phyloP scores from a whole-genome alignment of 2,113 vertebrate species.

The Gymnorhina tibicen region DNA sequence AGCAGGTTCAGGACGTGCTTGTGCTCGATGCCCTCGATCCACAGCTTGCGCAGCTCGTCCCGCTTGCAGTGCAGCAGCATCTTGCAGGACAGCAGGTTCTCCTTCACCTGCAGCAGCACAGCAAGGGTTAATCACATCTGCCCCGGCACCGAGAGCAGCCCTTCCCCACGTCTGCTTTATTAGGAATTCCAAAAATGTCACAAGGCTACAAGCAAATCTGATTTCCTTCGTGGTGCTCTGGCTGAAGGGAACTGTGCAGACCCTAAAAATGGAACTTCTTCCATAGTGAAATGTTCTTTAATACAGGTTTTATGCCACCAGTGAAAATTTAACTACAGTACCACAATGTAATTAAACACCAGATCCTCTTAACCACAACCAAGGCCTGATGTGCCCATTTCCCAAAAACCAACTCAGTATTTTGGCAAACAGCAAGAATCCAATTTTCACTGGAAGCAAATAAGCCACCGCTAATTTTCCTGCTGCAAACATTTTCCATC shows the following conservation, averaged over 20 bases:
- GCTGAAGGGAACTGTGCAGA: accelerated
- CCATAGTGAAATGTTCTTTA: background rate
- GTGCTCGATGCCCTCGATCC: slow-evolving; percentile 98
- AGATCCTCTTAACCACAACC: background rate
- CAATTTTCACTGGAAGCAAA: background rate
- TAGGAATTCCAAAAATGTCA: background rate
- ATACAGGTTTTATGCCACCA: background rate
- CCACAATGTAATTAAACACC: background rate
- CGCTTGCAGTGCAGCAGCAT: slow-evolving; percentile 98
- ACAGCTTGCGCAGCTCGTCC: slow-evolving; percentile 94
- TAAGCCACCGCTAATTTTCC: background rate
- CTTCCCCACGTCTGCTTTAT: background rate
- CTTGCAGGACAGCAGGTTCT: slow-evolving; percentile 96
- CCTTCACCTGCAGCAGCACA: slow-evolving; percentile 83
- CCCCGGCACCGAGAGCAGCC: background rate
- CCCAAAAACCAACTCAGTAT: background rate
- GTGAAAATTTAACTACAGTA: background rate
- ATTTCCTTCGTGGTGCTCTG: background rate
- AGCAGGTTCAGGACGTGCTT: slow-evolving; percentile 95
- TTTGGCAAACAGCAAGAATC: background rate
- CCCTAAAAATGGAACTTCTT: background rate
- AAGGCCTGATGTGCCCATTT: background rate
- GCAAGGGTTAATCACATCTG: background rate
- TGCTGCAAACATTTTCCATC: slow-evolving; percentile 22
- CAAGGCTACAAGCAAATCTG: background rate